Evolutionary conservation across 2,113 vertebrate species (phyloP), one percentile per base, ranked within the genome.

Genomic region (Guaruba guarouba): DNA sequence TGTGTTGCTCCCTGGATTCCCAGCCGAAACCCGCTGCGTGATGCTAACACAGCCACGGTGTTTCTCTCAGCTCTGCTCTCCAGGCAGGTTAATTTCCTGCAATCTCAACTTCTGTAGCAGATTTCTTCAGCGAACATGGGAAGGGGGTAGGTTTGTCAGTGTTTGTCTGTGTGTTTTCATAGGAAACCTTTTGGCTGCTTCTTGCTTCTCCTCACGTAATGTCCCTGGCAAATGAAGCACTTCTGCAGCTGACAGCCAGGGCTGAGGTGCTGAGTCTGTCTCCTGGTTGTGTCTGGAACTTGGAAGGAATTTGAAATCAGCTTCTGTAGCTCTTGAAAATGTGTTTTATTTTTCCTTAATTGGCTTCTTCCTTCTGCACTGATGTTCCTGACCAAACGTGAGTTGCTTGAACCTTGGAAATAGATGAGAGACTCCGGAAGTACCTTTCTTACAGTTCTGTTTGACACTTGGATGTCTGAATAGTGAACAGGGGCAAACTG

Each of bases 211-310:
- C 37, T 70, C 46, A 19, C 5, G 7, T 10, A 19, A 35, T 4
- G 2, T 33, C 84, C 61, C 64, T 52, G 70, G 63, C 51, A 62
- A 37, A 35, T 7, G 48, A 63, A 6, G 64, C 44, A 3, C 41
- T 49, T 23, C 81, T 52, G 67, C 64, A 52, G 67, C 75, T 84
- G 78, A 28, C 78, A 82, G 69, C 78, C 66, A 14, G 66, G 46
- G n/a, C 48, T 3, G 29, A 48, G 74, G 73, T 28, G 73, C 48
- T 2, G 6, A 25, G 41, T 35, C 55, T 46, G 43, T 17, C 54
- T 51, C 29, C 7, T 0, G 1, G 15, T 33, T 52, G 0, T 2
- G 66, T 37, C 28, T 27, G 3, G 5, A 88, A 44, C 82, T 46
- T 43, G 43, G 35, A 33, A 71, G 46, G 48, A 88, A 82, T 92